Conservation (phyloP, 2,797 vertebrate species). For the Ambastaia sidthimunki region DNA sequence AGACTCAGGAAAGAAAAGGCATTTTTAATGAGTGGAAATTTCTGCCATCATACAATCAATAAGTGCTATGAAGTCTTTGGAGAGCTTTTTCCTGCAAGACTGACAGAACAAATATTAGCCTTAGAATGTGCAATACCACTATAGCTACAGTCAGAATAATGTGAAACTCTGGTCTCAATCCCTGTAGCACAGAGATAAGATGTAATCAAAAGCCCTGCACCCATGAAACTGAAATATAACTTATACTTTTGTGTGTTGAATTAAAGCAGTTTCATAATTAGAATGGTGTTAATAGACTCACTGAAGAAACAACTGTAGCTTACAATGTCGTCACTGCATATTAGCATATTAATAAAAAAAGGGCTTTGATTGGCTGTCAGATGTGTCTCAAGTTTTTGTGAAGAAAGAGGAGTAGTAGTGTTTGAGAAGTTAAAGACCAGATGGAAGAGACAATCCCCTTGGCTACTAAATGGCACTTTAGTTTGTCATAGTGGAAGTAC, state of each 20-base stretch:
- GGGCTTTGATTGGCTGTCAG: neutral
- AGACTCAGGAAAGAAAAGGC: slow-evolving; percentile 22
- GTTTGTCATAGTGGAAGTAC: slow-evolving; percentile 12
- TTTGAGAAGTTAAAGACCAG: slow-evolving; percentile 43
- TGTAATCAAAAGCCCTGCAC: slow-evolving; percentile 23
- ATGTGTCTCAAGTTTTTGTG: slow-evolving; percentile 7
- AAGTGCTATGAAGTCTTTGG: slow-evolving; percentile 27
- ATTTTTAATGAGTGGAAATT: slow-evolving; percentile 43
- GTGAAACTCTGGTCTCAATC: neutral
- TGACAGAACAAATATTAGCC: slow-evolving; percentile 41
- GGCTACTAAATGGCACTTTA: slow-evolving; percentile 4
- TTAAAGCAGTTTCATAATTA: too few species aligned
- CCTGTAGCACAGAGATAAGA: slow-evolving; percentile 32
- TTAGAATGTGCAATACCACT: slow-evolving; percentile 26
- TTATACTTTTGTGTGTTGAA: too few species aligned
- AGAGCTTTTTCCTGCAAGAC: slow-evolving; percentile 24
- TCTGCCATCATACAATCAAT: slow-evolving; percentile 40
- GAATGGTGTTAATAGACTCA: neutral
- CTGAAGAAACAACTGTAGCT: neutral
- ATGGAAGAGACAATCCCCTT: slow-evolving; percentile 40
- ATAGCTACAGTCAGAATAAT: slow-evolving; percentile 32
- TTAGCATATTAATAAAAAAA: neutral
- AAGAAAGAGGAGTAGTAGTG: neutral
- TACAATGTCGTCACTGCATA: neutral
- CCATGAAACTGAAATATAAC: neutral